Conservation (phyloP, 2,797 vertebrate genomes). For the Protonibea diacanthus region DNA sequence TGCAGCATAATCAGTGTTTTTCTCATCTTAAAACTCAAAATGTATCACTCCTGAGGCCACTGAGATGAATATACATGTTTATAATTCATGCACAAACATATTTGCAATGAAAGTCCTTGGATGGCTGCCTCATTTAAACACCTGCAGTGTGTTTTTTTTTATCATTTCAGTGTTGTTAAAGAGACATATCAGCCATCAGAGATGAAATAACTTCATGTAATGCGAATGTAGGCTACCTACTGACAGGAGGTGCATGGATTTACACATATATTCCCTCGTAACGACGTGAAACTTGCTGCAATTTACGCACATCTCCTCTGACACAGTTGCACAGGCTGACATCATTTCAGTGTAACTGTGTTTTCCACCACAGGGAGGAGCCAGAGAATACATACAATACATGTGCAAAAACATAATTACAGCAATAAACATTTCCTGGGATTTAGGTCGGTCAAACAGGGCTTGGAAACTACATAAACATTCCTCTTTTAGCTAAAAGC, state of each 20-base stretch:
- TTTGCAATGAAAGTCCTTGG: not conserved
- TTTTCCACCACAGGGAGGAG: conserved; percentile 61
- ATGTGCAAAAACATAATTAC: not conserved
- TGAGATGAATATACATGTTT: not conserved
- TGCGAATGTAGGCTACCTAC: no score
- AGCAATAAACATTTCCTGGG: conserved; percentile 5
- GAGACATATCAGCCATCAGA: not conserved
- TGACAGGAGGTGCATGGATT: not conserved
- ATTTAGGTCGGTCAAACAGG: not conserved
- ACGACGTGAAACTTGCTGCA: not conserved
- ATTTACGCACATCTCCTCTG: not conserved
- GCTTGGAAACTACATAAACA: not conserved
- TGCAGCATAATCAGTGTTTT: not conserved
- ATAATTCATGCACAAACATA: not conserved
- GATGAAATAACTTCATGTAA: not conserved
- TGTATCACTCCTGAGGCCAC: not conserved
- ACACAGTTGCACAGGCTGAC: not conserved
- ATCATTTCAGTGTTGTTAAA: not conserved
- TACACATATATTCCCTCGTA: not conserved
- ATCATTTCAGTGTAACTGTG: not conserved
- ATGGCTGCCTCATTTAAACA: not conserved
- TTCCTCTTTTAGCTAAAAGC: not conserved
- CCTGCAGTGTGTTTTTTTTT: not conserved
- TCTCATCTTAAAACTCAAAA: not conserved
- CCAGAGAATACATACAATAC: conserved; percentile 16